These are phyloP conservation scores for Ciona savignyi DNA, from an alignment of 23 tunicate species.

Conservation along the genomic window DNA sequence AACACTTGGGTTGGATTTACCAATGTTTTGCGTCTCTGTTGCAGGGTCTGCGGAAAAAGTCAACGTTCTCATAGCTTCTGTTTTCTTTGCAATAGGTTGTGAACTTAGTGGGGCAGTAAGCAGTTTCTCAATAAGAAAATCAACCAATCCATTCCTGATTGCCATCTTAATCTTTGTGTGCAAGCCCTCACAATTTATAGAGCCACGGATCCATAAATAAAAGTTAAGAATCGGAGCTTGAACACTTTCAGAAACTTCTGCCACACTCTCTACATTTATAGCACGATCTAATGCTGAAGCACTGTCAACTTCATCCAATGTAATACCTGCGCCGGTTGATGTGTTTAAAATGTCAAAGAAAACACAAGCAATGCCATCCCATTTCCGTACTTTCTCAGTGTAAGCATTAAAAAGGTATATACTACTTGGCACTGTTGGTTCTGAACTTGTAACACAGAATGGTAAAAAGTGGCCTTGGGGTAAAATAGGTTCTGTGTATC, in stretches of 20 bases:
- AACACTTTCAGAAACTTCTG: neutral
- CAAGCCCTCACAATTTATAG: neutral
- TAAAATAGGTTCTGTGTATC: conserved; percentile 43
- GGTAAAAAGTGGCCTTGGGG: conserved; percentile 25
- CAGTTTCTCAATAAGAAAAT: neutral
- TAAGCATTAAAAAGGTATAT: conserved; percentile 25
- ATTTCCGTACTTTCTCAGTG: conserved; percentile 56
- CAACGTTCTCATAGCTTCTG: neutral
- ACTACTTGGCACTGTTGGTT: neutral
- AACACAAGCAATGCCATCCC: conserved; percentile 76
- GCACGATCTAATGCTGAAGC: neutral
- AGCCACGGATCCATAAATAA: conserved; percentile 62
- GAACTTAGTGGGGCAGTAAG: neutral
- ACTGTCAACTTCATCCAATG: neutral
- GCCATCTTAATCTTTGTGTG: neutral
- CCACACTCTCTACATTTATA: neutral
- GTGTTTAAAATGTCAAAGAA: conserved; percentile 22
- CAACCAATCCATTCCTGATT: neutral
- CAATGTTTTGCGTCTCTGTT: neutral
- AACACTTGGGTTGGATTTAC: neutral
- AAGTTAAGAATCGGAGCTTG: conserved; percentile 22
- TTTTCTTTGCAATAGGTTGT: neutral
- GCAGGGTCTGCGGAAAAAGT: neutral
- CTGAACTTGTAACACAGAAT: neutral
- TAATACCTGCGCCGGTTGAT: neutral